A percentile compares a stretch with the other conserved stretches of the same genome.
Conservation (phyloP, 2,113 vertebrate species). For the Pteronura brasiliensis region DNA sequence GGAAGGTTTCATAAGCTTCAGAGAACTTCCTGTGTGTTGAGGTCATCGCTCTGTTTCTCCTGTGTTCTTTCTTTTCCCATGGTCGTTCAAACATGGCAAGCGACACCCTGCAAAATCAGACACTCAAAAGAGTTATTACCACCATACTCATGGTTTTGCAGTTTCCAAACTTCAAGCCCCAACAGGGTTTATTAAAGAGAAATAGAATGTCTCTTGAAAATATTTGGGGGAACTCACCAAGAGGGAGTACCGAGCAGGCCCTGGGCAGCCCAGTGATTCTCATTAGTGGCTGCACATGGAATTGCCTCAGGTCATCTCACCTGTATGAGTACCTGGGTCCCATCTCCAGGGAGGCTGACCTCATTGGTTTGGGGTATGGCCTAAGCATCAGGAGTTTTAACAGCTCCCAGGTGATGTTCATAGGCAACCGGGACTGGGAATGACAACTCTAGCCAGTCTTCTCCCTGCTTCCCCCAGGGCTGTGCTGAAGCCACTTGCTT, state of each 20-base stretch:
- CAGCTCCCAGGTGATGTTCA: neutral
- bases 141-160: neutral
- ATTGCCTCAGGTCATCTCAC: neutral
- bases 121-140: neutral
- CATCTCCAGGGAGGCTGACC: too few relatives aligned
- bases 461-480: neutral
- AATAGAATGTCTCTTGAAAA: constrained; percentile 52
- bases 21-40: neutral
- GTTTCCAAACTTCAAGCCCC: neutral
- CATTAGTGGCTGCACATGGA: accelerated
- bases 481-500: too few relatives aligned
- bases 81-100: too few relatives aligned
- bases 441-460: accelerated
- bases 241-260: neutral
- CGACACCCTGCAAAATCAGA: neutral
- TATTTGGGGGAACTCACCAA: constrained; percentile 63
- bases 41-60: neutral
- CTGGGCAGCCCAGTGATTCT: neutral
- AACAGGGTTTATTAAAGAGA: constrained; percentile 66
- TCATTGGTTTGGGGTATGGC: neutral
- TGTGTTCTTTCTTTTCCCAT: neutral
- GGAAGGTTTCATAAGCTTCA: neutral
- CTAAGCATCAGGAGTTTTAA: neutral
- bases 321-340: neutral
- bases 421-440: neutral